Base-by-base conservation (phyloP, 2,888 invertebrate species). In the Drosophila flavopinicola region DNA sequence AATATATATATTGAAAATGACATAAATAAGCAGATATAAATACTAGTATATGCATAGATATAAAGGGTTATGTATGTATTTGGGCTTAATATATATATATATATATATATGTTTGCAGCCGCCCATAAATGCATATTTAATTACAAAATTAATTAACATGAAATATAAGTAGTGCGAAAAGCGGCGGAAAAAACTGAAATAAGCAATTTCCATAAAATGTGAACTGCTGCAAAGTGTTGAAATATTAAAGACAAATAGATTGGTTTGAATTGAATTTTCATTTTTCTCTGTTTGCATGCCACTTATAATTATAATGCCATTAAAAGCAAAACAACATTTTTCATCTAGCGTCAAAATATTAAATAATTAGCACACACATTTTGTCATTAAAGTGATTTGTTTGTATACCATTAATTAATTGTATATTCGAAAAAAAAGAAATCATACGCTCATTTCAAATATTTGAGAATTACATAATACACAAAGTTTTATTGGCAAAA, bases 91-190 rank as follows among this genome's bases (percentile, higher is more conserved):
- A 37, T n/a, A 29, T 5, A 17, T 15, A 42, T 11, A 3, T 30
- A 30, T 20, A n/a, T 77, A 68, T 67, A 52, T 41, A 45, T 39
- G 58, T 79, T 63, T 63, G 65, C 63, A 63, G 63, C 78, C 56
- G 66, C 66, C 67, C 68, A 75, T 73, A 79, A 83, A 85, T 83
- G 77, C 79, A 83, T 83, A 83, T 85, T 85, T 83, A 79, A 83
- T 85, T 83, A 73, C 79, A 83, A 83, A 85, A 83, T 85, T 83
- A 85, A 83, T 83, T 85, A 83, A 80, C 69, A 80, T 77, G 65
- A 78, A 78, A 78, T 67, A 73, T 65, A 75, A 74, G 75, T 53
- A 64, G 64, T 32, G 66, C 44, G 53, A 51, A 65, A n/a, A n/a
- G n/a, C n/a, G 49, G 51, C 49, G 38, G 33, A 60, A 63, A 61